A percentile compares a stretch with the other conserved stretches of the same genome.
Evolutionary conservation across 2,113 vertebrate genomes (phyloP).

Genomic region (Anseranas semipalmata): DNA sequence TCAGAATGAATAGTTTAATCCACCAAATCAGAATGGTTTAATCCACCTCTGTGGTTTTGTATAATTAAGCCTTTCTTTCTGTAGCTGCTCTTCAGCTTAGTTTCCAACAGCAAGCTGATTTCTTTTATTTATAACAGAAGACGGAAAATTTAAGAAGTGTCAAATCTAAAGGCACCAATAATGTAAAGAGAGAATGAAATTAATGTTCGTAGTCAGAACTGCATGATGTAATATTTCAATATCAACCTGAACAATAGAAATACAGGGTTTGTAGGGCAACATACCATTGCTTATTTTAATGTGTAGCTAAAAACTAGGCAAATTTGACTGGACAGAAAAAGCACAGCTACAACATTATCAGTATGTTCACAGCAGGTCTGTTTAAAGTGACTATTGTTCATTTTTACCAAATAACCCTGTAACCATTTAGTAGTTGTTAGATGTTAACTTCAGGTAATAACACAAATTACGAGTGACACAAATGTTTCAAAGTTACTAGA

Average conservation of each 20-base stretch:
- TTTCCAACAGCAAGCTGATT: not conserved
- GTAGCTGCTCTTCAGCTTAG: not conserved
- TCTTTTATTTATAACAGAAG: not conserved
- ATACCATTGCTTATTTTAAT: not conserved
- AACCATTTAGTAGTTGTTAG: not conserved
- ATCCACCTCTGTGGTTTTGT: not conserved
- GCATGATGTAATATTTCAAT: not conserved
- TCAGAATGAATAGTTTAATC: not conserved
- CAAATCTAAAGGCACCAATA: not conserved
- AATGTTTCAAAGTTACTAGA: slow-evolving; percentile 35
- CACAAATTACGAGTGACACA: not conserved
- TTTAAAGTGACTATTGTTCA: not conserved
- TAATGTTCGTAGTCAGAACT: not conserved
- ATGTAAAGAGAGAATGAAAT: not conserved
- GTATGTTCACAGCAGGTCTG: not conserved
- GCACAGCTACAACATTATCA: not conserved
- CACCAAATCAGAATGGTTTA: no score
- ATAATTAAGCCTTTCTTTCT: not conserved
- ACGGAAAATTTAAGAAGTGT: not conserved
- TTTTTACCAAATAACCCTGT: not conserved
- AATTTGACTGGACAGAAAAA: not conserved
- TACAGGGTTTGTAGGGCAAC: not conserved
- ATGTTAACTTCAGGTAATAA: not conserved
- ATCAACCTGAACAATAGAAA: not conserved
- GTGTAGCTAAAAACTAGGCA: not conserved